Percentiles rank a stretch among this genome's conserved stretches.
Evolutionary conservation across 2,888 invertebrate genomes (phyloP).

Genomic region (Protodeltote pygarga): DNA sequence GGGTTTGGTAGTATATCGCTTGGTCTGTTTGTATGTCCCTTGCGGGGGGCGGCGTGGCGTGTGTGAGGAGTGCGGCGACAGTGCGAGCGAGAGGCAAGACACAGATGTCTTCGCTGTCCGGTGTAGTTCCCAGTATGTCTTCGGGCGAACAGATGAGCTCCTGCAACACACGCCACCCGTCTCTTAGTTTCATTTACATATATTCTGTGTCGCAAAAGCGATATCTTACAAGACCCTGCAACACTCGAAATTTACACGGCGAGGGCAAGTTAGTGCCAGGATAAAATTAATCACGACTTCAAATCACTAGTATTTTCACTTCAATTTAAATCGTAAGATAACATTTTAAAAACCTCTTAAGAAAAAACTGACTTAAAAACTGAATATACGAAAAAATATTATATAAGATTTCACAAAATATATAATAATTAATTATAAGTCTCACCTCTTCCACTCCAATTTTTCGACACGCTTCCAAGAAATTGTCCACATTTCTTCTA

Average conservation of each 20-base stretch:
- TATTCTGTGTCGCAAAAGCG: slow-evolving; percentile 65
- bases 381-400: not conserved
- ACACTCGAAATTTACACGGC: slow-evolving; percentile 65
- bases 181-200: slow-evolving; percentile 70
- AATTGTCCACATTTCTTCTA: slow-evolving; percentile 97
- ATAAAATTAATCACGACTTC: slow-evolving; percentile 11
- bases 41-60: slow-evolving; percentile 81
- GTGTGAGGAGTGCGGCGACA: slow-evolving; percentile 69
- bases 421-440: not conserved
- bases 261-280: slow-evolving; percentile 7
- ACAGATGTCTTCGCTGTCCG: slow-evolving; percentile 55
- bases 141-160: slow-evolving; percentile 89
- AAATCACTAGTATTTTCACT: slow-evolving; percentile 6
- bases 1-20: slow-evolving; percentile 47
- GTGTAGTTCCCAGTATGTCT: slow-evolving; percentile 83
- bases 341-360: not conserved
- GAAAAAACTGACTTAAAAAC: not conserved
- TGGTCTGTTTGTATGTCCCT: slow-evolving; percentile 79
- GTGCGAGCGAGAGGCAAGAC: slow-evolving; percentile 73
- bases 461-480: slow-evolving; percentile 96
- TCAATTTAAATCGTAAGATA: not conserved
- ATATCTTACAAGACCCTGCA: slow-evolving; percentile 77
- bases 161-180: slow-evolving; percentile 89
- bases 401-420: not conserved
- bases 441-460: slow-evolving; percentile 98